These are phyloP conservation scores for Drosophila greeni DNA, from an alignment of 2,888 invertebrate species.

Conservation along the genomic window DNA sequence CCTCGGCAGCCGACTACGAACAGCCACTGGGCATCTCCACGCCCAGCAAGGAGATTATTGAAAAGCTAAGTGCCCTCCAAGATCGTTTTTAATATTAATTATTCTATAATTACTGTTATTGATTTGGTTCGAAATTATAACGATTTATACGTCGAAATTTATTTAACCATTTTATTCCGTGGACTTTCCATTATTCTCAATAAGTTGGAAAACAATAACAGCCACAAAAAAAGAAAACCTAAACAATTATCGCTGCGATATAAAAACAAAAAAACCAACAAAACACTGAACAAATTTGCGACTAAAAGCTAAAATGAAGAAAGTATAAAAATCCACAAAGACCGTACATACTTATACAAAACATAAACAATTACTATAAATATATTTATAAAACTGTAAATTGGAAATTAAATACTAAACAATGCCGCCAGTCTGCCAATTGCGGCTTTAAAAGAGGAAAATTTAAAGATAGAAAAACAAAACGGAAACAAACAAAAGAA, in stretches of 20 bases:
- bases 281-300: conserved; percentile 44
- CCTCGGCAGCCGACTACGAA: conserved; percentile 84
- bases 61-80: conserved; percentile 59
- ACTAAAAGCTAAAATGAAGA: conserved; percentile 15
- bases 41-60: conserved; percentile 90
- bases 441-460: conserved; percentile 30
- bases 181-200: conserved; percentile 38
- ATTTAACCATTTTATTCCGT: conserved; percentile 5
- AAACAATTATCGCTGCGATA: conserved; percentile 65
- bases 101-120: conserved; percentile 8
- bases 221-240: conserved; percentile 14
- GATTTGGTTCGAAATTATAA: too few relatives aligned
- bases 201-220: conserved; percentile 33
- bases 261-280: conserved; percentile 59
- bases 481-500: background rate
- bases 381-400: conserved; percentile 24
- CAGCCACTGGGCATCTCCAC: conserved; percentile 94
- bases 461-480: background rate
- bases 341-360: conserved; percentile 3
- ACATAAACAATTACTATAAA: conserved; percentile 13
- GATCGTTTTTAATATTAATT: conserved; percentile 23
- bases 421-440: conserved; percentile 40
- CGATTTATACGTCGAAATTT: background rate
- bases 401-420: conserved; percentile 3
- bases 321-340: conserved; percentile 17